These are phyloP conservation scores for Aegotheles bennettii DNA, from an alignment of 2,113 vertebrate genomes.

Conservation along the genomic window DNA sequence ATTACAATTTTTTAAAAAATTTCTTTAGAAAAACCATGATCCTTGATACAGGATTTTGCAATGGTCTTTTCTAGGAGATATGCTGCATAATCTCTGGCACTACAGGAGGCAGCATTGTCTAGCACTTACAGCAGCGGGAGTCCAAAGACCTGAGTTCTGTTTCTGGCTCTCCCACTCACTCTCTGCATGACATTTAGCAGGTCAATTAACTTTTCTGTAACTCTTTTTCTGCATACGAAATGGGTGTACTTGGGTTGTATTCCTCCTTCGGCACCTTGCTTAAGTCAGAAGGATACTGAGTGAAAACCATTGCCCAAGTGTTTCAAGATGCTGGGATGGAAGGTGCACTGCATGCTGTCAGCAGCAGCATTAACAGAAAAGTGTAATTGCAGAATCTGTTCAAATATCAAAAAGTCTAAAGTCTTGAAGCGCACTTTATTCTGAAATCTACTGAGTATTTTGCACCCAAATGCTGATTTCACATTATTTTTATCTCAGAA, in stretches of 20 bases:
- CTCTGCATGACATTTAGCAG: neutral
- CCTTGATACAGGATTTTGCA: neutral
- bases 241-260: neutral
- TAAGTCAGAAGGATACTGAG: neutral
- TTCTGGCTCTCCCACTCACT: neutral
- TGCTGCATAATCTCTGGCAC: neutral
- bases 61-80: neutral
- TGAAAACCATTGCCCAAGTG: neutral
- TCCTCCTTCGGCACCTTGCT: neutral
- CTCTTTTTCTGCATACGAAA: neutral
- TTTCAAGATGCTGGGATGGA: neutral
- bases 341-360: neutral
- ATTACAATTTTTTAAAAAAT: neutral
- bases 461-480: neutral
- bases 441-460: neutral
- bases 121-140: neutral
- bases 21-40: neutral
- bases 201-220: conserved; percentile 8
- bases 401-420: neutral
- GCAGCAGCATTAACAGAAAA: neutral
- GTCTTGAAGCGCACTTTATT: neutral
- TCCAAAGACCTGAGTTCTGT: neutral
- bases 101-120: neutral
- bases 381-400: neutral
- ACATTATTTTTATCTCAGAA: neutral